A percentile compares a stretch with the other conserved stretches of the same genome.
Conservation (phyloP, 37 sponge, comb jelly and placozoan genomes). For the Cliona cf. orientalis region DNA sequence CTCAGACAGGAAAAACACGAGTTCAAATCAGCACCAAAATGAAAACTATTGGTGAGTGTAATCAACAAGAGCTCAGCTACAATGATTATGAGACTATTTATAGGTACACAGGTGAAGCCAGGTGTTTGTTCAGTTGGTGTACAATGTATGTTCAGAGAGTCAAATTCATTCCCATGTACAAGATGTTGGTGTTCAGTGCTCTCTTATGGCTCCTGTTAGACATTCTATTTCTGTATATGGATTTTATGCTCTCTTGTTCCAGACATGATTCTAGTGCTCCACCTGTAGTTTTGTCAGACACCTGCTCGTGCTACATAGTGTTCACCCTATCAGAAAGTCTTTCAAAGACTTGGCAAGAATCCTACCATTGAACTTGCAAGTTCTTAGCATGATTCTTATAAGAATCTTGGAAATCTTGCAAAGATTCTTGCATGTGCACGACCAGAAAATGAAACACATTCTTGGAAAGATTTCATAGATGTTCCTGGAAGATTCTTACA, state of each 20-base stretch:
- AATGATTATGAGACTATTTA: neutral
- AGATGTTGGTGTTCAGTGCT: neutral
- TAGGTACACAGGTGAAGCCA: neutral
- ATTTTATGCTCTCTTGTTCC: neutral
- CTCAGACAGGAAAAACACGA: neutral
- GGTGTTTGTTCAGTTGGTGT: neutral
- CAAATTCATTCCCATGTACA: neutral
- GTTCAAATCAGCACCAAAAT: conserved; percentile 11
- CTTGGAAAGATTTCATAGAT: too few relatives aligned
- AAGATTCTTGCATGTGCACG: too few relatives aligned
- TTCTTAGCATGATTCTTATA: neutral
- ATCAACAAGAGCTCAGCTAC: neutral
- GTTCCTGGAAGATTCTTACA: too few relatives aligned
- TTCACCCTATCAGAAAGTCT: conserved; percentile 1
- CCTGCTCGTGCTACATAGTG: conserved; percentile 2
- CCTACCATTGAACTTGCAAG: neutral
- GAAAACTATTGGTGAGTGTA: neutral
- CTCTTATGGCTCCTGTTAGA: neutral
- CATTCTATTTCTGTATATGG: neutral
- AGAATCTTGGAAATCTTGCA: too few relatives aligned
- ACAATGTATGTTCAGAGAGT: neutral
- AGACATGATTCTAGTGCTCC: neutral
- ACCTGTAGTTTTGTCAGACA: neutral
- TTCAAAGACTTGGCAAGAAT: neutral
- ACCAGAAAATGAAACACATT: too few relatives aligned